Base-by-base conservation (phyloP, 2,113 vertebrate species). In the Paramormyrops kingsleyae region DNA sequence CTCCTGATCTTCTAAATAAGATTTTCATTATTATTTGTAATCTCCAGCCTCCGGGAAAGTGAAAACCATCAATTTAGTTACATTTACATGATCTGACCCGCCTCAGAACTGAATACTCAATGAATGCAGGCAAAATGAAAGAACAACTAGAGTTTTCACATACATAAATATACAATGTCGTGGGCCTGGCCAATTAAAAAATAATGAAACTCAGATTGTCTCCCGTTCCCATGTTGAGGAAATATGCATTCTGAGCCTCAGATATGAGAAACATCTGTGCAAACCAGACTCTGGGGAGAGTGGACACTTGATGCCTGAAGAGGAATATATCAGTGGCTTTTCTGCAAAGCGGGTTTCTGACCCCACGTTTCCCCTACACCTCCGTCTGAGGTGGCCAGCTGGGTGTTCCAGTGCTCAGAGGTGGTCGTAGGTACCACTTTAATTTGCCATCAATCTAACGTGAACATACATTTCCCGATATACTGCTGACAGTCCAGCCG, bases 231-330 rank as follows among this genome's bases (percentile, higher is more conserved):
- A 94, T 93, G 93, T 93, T 95, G 92, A 92, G 93, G 93, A 95
- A 95, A 94, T 95, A 94, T 92, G 92, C 93, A 94, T 88, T 91
- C 90, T 96, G 95, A 96, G 95, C 95, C 93, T 59, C 27, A 52
- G 77, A 92, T 94, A 96, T 93, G 92, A 95, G 94, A 96, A 95
- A 93, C 96, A 96, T 96, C 95, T 97, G 96, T 96, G 94, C 95
- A 94, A 96, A 96, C 94, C 27, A 83, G 90, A 93, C 92, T 92
- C 93, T 91, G 90, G 90, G 92, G 93, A 94, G 93, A 93, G 94
- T 88, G 91, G 89, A 92, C 90, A 92, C 89, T 93, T 90, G 84
- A 74, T 90, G 85, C 87, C 92, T 94, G 91, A 92, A 90, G 46
- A 92, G 88, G 13, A 91, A 92, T 94, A 90, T 93, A 94, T 93